Base-by-base conservation (phyloP, 2,113 vertebrate genomes). In the Thinocorus orbignyianus region DNA sequence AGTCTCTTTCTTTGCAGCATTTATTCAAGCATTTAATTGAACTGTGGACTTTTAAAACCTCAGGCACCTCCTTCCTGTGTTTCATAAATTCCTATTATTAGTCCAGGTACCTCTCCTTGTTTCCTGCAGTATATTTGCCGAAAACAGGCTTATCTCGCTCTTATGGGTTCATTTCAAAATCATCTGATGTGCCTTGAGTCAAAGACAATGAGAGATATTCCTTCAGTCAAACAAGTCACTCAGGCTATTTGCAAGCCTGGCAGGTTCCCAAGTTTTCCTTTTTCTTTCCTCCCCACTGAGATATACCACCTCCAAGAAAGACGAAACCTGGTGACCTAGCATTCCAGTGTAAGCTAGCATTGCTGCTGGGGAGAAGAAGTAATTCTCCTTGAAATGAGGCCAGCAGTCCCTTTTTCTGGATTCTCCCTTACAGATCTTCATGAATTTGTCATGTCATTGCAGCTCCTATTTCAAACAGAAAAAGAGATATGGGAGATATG, bases 11-110 rank as follows among this genome's bases (percentile, higher is more conserved):
- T 91, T 93, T 80, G 46, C 28, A 76, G 74, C 2, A 16, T 19
- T 86, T 73, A 5, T 81, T 91, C 69, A 72, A 84, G 68, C 44
- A 88, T 91, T 91, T 94, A 96, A 84, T 66, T 62, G 70, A 92
- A 93, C 41, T 58, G 80, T 69, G 5, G 25, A 88, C 39, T 93
- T 84, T 37, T 83, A 73, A 93, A 90, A 90, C 64, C 62, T 82
- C 35, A 48, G 66, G 31, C 41, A 69, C 17, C 49, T 92, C 49
- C 71, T 86, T 94, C 48, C 65, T 79, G 55, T 25, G 66, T 49
- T 72, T 82, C 11, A 22, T 66, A 72, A 97, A 69, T 57, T 83
- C 17, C 52, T 91, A 7, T 76, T 91, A 70, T 90, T 96, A 91
- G 81, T 11, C 60, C 66, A 80, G 55, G 8, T 83, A 60, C 18